Base-by-base conservation (phyloP, 2,113 vertebrate species). In the Siniperca knerii region DNA sequence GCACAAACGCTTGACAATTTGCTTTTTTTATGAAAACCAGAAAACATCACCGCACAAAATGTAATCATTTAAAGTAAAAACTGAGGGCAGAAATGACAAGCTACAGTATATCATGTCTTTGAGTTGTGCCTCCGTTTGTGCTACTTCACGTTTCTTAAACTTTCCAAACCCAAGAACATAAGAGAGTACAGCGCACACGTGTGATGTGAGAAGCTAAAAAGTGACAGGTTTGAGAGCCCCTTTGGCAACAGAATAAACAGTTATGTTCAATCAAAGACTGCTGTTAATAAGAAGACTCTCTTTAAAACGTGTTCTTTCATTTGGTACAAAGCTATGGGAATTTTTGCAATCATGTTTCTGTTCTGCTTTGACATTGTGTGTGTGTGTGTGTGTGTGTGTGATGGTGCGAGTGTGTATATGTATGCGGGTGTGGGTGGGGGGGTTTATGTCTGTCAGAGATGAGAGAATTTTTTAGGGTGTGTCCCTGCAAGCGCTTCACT, bases 341-440 rank as follows among this genome's bases (percentile, higher is more conserved):
- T 80, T 90, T 90, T 87, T 92, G 76, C 84, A 90, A 65, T 87
- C 65, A 62, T 91, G 88, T 91, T 91, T 92, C 93, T 94, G 82
- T 93, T 93, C 93, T 92, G 90, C 92, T 93, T 94, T 82, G 65
- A 89, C 71, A 48, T 35, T 48, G n/a, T 79, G 55, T 37, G 15
- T 42, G 73, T 78, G 25, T 23, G 77, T 65, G 70, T 33, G 2
- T 1, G 79, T 0, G 25, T 66, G 65, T 25, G 67, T 10, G 18
- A 5, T 15, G 40, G 16, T 75, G 33, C 54, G 72, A 37, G 69
- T 15, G 18, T 82, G 62, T 66, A 33, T 57, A 33, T 52, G 42
- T 52, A 42, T 67, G 54, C 33, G 46, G 65, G 44, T 40, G n/a
- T 52, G 60, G 6, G 60, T 35, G 75, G 40, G 44, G 4, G 54